These are phyloP conservation scores for Bujurquina vittata DNA, from an alignment of 2,113 vertebrate genomes.

Conservation along the genomic window DNA sequence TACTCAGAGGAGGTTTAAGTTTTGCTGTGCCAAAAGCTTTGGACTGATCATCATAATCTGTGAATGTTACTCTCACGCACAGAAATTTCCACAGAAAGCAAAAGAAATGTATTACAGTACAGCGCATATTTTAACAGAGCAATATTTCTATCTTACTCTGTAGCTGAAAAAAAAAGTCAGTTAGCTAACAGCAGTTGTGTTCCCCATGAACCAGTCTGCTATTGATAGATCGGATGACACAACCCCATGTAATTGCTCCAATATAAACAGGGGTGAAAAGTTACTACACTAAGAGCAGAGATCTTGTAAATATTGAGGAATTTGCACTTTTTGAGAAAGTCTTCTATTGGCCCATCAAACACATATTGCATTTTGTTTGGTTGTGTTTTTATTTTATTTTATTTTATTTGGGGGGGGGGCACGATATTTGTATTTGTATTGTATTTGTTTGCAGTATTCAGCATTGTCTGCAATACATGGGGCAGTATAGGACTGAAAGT, in stretches of 20 bases:
- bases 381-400: too few species aligned
- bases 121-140: background rate
- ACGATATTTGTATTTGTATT: background rate
- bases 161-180: background rate
- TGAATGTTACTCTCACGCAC: background rate
- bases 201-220: background rate
- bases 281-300: background rate
- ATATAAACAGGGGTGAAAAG: background rate
- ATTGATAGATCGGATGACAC: background rate
- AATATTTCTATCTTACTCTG: background rate
- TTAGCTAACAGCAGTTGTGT: background rate
- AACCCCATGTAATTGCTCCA: background rate
- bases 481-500: background rate
- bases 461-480: background rate
- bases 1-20: background rate
- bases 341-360: background rate
- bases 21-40: background rate
- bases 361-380: background rate
- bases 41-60: background rate
- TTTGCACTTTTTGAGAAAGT: background rate
- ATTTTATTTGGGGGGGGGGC: background rate
- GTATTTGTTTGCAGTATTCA: background rate
- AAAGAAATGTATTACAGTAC: background rate
- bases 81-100: background rate
- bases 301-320: background rate